A percentile compares a stretch with the other conserved stretches of the same genome.
These are phyloP conservation scores for Apteryx owenii DNA, from an alignment of 2,113 vertebrate genomes.

Conservation along the genomic window DNA sequence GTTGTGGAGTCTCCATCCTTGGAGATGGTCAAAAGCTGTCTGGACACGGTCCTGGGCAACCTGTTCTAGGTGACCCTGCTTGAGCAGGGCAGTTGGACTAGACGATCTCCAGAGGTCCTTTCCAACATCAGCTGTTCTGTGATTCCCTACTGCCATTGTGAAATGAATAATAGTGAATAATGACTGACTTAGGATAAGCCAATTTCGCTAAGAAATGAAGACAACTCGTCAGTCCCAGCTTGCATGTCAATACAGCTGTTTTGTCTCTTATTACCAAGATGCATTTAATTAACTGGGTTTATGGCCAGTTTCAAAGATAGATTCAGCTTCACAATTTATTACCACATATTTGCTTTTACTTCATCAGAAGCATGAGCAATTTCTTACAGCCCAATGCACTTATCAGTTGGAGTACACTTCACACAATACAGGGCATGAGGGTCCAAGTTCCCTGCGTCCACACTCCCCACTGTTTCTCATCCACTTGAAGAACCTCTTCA, in stretches of 20 bases:
- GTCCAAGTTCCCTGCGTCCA: neutral
- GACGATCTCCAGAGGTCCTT: neutral
- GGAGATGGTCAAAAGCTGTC: no score
- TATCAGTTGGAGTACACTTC: neutral
- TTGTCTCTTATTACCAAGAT: rapidly evolving
- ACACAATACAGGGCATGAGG: neutral
- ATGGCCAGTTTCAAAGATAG: neutral
- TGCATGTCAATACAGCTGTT: neutral
- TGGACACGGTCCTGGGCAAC: no score
- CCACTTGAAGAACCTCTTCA: neutral
- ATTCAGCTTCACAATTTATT: neutral
- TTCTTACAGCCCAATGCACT: neutral
- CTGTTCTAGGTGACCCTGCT: no score
- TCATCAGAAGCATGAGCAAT: neutral
- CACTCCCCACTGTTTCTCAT: neutral
- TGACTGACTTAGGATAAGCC: neutral
- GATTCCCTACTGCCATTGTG: neutral
- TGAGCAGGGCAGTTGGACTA: neutral
- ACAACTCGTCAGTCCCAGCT: neutral
- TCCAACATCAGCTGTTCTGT: no score
- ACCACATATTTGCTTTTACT: neutral
- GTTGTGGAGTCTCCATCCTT: no score
- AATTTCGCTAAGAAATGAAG: neutral
- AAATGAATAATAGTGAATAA: neutral
- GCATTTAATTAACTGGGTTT: neutral